phyloP scores from a whole-genome alignment of 2,113 vertebrate species.

The Astur gentilis region DNA sequence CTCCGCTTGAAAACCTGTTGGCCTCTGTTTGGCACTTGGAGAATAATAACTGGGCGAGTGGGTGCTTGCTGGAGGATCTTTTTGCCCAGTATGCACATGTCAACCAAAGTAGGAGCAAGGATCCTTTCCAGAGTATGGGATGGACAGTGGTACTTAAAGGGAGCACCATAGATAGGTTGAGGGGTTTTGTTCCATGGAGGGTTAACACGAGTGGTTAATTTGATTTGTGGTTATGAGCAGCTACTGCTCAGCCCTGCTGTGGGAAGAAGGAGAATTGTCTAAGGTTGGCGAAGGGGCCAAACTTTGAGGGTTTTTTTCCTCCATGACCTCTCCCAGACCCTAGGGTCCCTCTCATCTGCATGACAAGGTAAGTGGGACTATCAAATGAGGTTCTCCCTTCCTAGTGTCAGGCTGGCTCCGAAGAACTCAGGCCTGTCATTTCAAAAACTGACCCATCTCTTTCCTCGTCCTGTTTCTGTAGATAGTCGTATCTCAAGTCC shows the following conservation, averaged over 20 bases:
- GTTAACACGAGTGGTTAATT: accelerated
- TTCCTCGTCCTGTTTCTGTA: not conserved
- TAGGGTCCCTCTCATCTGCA: not conserved
- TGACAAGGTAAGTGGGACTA: not conserved
- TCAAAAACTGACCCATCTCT: not conserved
- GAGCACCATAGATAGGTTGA: not conserved
- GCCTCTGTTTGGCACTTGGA: not conserved
- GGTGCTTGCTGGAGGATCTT: not conserved
- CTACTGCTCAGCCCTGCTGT: not conserved
- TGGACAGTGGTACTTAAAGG: not conserved
- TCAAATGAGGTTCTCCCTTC: not conserved
- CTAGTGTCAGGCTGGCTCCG: not conserved
- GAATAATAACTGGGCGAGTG: not conserved
- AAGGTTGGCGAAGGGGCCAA: not conserved
- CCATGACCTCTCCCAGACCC: not conserved
- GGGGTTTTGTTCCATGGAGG: not conserved
- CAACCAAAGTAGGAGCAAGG: not conserved
- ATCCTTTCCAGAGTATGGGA: not conserved
- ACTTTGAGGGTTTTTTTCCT: not conserved
- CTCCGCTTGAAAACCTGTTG: not conserved
- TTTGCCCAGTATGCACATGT: not conserved
- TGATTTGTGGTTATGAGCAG: not conserved
- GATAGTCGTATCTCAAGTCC: accelerated
- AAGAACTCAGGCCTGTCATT: not conserved
- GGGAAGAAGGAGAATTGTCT: not conserved